A percentile compares a stretch with the other conserved stretches of the same genome.
These are phyloP conservation scores for Trypoxylon attenuatum DNA, from an alignment of 2,888 invertebrate genomes.

Conservation along the genomic window DNA sequence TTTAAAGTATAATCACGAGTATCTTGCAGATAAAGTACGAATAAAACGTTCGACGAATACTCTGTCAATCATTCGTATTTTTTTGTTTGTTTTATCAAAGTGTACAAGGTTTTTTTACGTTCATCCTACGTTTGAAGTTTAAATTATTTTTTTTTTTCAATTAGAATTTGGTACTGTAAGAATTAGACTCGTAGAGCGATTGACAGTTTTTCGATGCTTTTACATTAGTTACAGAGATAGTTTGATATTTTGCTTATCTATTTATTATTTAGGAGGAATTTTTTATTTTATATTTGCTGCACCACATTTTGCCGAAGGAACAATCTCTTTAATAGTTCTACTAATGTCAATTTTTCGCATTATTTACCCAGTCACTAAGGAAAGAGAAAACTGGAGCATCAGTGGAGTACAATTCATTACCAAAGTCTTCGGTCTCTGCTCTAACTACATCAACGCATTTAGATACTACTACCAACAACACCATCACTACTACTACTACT, in stretches of 20 bases:
- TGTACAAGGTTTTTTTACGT: no score
- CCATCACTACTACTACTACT: constrained; percentile 44
- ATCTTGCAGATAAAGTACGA: no score
- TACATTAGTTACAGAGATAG: constrained; percentile 1
- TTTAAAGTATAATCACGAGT: constrained; percentile 55
- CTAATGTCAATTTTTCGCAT: constrained; percentile 54
- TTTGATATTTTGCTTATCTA: constrained; percentile 6
- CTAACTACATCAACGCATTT: constrained; percentile 51
- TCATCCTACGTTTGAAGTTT: no score
- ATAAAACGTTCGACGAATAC: no score
- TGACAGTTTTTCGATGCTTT: neutral
- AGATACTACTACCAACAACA: constrained; percentile 47
- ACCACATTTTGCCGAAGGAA: no score
- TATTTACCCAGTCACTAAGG: constrained; percentile 62
- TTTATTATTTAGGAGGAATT: neutral
- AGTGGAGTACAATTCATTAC: constrained; percentile 63
- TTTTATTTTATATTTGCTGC: no score
- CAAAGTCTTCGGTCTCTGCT: constrained; percentile 46
- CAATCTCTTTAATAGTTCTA: constrained; percentile 24
- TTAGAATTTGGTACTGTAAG: neutral
- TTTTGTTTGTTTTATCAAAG: no score
- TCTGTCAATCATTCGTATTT: no score
- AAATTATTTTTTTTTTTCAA: neutral
- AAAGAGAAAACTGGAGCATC: constrained; percentile 66
- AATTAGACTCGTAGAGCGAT: no score